Percentiles rank a stretch among this genome's conserved stretches.
phyloP scores from a whole-genome alignment of 2,888 invertebrate genomes.

The Orthosia incerta region DNA sequence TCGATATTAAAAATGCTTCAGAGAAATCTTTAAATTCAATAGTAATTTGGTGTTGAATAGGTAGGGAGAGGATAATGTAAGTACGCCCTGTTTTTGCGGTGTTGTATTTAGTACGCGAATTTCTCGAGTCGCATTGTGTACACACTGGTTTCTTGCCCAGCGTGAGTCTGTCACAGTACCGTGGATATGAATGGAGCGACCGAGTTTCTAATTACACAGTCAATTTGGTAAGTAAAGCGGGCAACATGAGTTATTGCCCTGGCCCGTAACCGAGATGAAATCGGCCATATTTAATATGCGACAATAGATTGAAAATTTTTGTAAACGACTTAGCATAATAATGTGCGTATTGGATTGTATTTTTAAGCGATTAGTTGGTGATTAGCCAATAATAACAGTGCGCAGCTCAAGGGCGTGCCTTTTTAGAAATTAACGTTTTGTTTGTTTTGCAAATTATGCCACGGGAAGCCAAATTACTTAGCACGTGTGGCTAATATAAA shows the following conservation, averaged over 20 bases:
- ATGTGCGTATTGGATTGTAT: constrained; percentile 76
- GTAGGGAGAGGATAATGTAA: constrained; percentile 85
- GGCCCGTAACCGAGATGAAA: constrained; percentile 84
- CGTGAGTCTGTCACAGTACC: constrained; percentile 83
- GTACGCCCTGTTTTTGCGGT: constrained; percentile 89
- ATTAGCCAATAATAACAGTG: constrained; percentile 76
- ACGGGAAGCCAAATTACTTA: constrained; percentile 26
- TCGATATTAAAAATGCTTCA: constrained; percentile 85
- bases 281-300: constrained; percentile 82
- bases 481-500: constrained; percentile 29
- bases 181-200: constrained; percentile 79
- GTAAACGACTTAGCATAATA: constrained; percentile 80
- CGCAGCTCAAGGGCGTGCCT: constrained; percentile 46
- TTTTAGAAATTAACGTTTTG: constrained; percentile 45
- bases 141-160: constrained; percentile 88
- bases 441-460: constrained; percentile 63
- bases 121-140: constrained; percentile 85
- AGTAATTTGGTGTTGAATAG: constrained; percentile 87
- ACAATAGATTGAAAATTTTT: constrained; percentile 79
- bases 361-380: constrained; percentile 79
- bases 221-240: constrained; percentile 87
- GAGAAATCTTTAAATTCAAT: constrained; percentile 89
- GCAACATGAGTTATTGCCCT: constrained; percentile 87
- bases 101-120: constrained; percentile 89
- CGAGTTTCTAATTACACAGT: constrained; percentile 89